phyloP scores from a whole-genome alignment of 2,113 vertebrate species.

The Takifugu flavidus region DNA sequence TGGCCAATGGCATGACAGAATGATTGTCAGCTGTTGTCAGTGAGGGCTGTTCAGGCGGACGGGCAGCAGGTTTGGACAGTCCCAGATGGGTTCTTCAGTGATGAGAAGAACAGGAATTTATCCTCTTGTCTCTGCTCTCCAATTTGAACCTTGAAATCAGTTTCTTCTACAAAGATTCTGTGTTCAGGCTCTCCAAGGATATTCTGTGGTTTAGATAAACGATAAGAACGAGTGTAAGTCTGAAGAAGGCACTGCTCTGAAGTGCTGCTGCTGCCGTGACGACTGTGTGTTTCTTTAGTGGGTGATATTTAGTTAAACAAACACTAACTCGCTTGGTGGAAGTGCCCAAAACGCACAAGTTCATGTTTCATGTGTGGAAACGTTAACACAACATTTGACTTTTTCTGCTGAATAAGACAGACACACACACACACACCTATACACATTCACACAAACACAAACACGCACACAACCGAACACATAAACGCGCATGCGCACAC shows the following conservation, averaged over 20 bases:
- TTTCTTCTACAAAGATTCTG: neutral
- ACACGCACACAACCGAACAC: neutral
- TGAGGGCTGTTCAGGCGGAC: conserved; percentile 48
- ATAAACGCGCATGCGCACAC: neutral
- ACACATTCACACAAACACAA: conserved; percentile 17
- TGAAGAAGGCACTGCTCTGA: too few species aligned
- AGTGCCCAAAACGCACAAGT: conserved; percentile 1
- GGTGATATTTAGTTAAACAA: neutral
- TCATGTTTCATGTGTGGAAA: conserved; percentile 20
- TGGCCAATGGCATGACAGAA: conserved; percentile 58
- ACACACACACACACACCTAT: conserved; percentile 20
- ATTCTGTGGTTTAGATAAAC: too few species aligned
- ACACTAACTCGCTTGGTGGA: neutral
- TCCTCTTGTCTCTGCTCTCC: conserved; percentile 4
- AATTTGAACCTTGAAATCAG: conserved; percentile 10
- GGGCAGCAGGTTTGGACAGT: conserved; percentile 29
- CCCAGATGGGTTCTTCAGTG: conserved; percentile 56
- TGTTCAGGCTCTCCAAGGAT: neutral
- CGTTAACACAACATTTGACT: conserved; percentile 24
- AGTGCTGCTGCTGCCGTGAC: conserved; percentile 4
- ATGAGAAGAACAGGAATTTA: conserved; percentile 4
- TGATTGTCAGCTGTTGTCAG: conserved; percentile 66
- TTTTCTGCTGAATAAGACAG: conserved; percentile 44
- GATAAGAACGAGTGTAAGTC: too few species aligned
- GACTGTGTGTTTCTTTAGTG: neutral